Evolutionary conservation across 2,797 vertebrate genomes (phyloP).

Genomic region (Chloroceryle amazona): DNA sequence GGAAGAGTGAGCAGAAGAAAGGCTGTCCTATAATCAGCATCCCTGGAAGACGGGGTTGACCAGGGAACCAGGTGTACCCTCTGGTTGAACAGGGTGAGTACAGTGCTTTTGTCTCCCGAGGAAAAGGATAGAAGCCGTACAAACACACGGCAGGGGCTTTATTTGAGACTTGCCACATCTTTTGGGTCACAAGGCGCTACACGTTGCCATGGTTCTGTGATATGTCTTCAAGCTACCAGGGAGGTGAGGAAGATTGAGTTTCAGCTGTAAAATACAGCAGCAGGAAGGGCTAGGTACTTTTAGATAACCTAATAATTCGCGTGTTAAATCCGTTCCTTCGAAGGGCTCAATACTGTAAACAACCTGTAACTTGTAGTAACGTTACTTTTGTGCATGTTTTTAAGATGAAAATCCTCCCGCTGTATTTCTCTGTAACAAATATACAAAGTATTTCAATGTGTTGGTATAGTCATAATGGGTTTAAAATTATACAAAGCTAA

Average conservation of each 20-base stretch:
- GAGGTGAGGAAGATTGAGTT: background rate
- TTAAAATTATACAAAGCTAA: background rate
- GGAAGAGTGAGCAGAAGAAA: background rate
- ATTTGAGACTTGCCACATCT: background rate
- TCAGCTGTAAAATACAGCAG: background rate
- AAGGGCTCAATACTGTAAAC: background rate
- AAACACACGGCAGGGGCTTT: background rate
- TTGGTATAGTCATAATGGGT: background rate
- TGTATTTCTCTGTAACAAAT: background rate
- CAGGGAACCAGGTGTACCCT: background rate
- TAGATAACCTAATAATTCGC: background rate
- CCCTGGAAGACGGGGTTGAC: background rate
- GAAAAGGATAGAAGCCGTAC: background rate
- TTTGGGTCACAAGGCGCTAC: background rate
- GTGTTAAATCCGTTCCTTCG: background rate
- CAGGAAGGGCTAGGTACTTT: background rate
- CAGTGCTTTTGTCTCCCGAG: background rate
- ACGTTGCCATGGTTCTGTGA: background rate
- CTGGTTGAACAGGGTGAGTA: background rate
- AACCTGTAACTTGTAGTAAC: background rate
- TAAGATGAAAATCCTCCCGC: background rate
- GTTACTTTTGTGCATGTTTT: background rate
- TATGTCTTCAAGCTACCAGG: background rate
- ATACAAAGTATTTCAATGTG: background rate
- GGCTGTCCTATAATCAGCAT: fast-evolving